phyloP scores from a whole-genome alignment of 1,140 invertebrate genomes.

The Drosophila auraria region DNA sequence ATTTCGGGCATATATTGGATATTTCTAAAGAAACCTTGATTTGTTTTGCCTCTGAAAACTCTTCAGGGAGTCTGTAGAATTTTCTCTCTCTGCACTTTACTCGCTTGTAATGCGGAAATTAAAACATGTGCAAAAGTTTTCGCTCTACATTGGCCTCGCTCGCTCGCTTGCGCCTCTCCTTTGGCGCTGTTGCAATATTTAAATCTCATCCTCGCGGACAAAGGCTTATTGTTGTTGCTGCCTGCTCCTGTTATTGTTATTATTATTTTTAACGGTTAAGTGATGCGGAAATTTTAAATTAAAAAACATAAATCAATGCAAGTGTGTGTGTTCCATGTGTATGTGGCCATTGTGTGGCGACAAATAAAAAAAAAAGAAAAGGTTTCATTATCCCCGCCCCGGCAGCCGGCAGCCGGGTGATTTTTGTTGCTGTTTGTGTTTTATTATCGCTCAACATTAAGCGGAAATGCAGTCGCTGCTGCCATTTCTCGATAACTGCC shows the following conservation, averaged over 20 bases:
- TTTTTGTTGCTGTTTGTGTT: slow-evolving; percentile 71
- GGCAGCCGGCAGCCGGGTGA: slow-evolving; percentile 16
- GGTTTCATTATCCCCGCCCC: slow-evolving; percentile 72
- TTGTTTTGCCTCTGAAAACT: not conserved
- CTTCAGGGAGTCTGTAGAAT: no score
- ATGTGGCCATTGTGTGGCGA: slow-evolving; percentile 41
- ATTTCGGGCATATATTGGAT: not conserved
- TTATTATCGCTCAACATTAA: slow-evolving; percentile 81
- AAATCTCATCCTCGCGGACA: slow-evolving; percentile 66
- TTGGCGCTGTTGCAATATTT: slow-evolving; percentile 63
- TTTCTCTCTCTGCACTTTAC: not conserved
- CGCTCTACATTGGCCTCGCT: slow-evolving; percentile 48
- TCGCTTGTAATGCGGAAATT: slow-evolving; percentile 79
- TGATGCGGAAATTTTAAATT: slow-evolving; percentile 85
- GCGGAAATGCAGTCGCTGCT: slow-evolving; percentile 76
- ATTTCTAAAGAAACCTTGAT: not conserved
- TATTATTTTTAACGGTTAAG: slow-evolving; percentile 84
- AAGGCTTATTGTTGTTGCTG: slow-evolving; percentile 56
- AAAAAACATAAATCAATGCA: slow-evolving; percentile 85
- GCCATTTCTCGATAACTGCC: slow-evolving; percentile 62
- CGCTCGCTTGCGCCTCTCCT: not conserved
- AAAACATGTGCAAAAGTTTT: slow-evolving; percentile 76
- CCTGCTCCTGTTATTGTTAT: slow-evolving; percentile 52
- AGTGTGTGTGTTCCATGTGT: slow-evolving; percentile 26
- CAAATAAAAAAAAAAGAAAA: slow-evolving; percentile 9